A percentile compares a stretch with the other conserved stretches of the same genome.
These are phyloP conservation scores for Harpalus rufipes DNA, from an alignment of 2,888 invertebrate genomes.

Conservation along the genomic window DNA sequence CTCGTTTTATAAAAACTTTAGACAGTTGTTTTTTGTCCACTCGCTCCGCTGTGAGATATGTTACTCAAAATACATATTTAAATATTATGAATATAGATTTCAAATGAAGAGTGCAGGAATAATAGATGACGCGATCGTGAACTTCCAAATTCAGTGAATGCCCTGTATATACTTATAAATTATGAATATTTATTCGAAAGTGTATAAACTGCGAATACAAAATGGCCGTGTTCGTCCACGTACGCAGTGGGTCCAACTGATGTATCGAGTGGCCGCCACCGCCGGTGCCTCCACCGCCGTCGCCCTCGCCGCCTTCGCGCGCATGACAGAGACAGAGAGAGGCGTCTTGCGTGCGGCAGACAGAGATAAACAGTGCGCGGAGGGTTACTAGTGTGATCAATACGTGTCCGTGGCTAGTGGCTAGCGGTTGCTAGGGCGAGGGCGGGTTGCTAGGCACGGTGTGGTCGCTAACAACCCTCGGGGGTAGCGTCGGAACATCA, in stretches of 20 bases:
- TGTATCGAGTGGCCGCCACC: slow-evolving; percentile 57
- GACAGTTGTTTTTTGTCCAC: too few species aligned
- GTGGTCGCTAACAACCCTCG: slow-evolving; percentile 79
- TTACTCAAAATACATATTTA: too few species aligned
- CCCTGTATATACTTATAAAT: background rate
- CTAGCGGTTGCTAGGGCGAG: slow-evolving; percentile 79
- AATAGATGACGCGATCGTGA: too few species aligned
- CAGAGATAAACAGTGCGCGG: slow-evolving; percentile 37
- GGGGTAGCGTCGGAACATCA: slow-evolving; percentile 76
- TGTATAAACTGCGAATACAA: background rate
- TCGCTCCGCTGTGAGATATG: too few species aligned
- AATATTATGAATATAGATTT: too few species aligned
- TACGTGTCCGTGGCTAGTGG: slow-evolving; percentile 79
- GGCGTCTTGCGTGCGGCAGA: background rate
- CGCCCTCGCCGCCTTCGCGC: background rate
- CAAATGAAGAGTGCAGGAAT: too few species aligned
- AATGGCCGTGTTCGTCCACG: slow-evolving; percentile 25
- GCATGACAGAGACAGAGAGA: slow-evolving; percentile 34
- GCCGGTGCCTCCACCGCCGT: background rate
- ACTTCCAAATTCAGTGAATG: too few species aligned
- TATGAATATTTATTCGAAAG: slow-evolving; percentile 4
- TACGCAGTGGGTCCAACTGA: slow-evolving; percentile 9
- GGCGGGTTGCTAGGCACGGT: slow-evolving; percentile 78
- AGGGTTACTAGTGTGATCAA: slow-evolving; percentile 75
- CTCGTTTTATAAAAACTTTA: too few species aligned